Evolutionary conservation across 1,140 invertebrate genomes (phyloP).

Genomic region (Limonius californicus): DNA sequence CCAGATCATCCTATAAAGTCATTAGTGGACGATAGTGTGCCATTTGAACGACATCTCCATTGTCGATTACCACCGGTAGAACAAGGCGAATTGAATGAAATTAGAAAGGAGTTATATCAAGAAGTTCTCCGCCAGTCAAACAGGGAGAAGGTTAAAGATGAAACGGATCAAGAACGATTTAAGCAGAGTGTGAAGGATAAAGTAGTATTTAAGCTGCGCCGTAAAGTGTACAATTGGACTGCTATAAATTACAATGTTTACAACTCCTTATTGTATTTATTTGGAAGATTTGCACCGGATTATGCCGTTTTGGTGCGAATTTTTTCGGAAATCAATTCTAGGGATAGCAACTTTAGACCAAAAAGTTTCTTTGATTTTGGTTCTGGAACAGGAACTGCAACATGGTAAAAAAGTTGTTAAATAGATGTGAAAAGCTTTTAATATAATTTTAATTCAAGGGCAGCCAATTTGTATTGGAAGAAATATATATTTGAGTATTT

Average conservation of each 20-base stretch:
- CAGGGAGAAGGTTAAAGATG: slow-evolving; percentile 50
- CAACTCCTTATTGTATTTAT: slow-evolving; percentile 64
- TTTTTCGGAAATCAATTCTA: slow-evolving; percentile 67
- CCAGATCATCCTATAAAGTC: slow-evolving; percentile 53
- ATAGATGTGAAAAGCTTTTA: background rate
- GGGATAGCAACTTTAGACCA: slow-evolving; percentile 67
- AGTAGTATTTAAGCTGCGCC: slow-evolving; percentile 51
- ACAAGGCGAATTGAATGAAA: slow-evolving; percentile 50
- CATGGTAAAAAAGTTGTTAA: slow-evolving; percentile 56
- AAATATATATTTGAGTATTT: slow-evolving; percentile 73
- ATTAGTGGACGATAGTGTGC: slow-evolving; percentile 51
- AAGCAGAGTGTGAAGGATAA: slow-evolving; percentile 36
- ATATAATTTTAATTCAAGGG: slow-evolving; percentile 53
- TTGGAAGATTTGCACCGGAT: slow-evolving; percentile 64
- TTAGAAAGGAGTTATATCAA: slow-evolving; percentile 39
- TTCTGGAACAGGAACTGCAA: slow-evolving; percentile 79
- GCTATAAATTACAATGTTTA: slow-evolving; percentile 64
- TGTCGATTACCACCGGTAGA: slow-evolving; percentile 60
- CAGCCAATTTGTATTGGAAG: slow-evolving; percentile 66
- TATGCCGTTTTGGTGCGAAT: slow-evolving; percentile 69
- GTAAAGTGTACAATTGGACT: slow-evolving; percentile 65
- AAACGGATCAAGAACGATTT: slow-evolving; percentile 48
- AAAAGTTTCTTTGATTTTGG: slow-evolving; percentile 84
- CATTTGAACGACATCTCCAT: slow-evolving; percentile 58
- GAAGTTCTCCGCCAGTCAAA: slow-evolving; percentile 49